Evolutionary conservation across 2,888 invertebrate genomes (phyloP).

Genomic region (Bembecia ichneumoniformis): DNA sequence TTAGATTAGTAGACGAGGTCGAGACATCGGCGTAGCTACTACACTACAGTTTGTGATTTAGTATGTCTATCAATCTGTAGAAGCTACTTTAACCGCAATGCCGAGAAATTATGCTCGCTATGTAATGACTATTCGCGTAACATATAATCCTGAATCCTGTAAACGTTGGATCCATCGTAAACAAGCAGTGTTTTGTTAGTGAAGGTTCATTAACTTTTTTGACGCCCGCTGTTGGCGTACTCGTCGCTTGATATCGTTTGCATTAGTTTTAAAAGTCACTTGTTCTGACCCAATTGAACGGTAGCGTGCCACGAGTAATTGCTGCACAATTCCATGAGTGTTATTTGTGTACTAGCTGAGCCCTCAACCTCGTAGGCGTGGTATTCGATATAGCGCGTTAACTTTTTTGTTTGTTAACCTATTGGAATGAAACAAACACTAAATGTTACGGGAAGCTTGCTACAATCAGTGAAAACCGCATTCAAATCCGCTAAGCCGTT

Average conservation of each 20-base stretch:
- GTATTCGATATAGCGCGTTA: no score
- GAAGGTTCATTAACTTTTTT: slow-evolving; percentile 38
- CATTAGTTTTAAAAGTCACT: slow-evolving; percentile 68
- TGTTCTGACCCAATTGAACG: slow-evolving; percentile 66
- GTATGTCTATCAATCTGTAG: slow-evolving; percentile 12
- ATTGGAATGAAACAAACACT: no score
- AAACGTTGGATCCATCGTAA: slow-evolving; percentile 14
- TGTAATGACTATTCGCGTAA: slow-evolving; percentile 1
- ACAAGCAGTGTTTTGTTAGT: slow-evolving; percentile 21
- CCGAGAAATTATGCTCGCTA: slow-evolving; percentile 17
- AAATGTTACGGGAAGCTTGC: no score
- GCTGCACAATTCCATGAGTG: slow-evolving; percentile 46
- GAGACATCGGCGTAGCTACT: slow-evolving; percentile 26
- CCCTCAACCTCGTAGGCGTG: no score
- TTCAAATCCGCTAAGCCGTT: no score
- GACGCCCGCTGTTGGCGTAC: slow-evolving; percentile 35
- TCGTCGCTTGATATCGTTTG: slow-evolving; percentile 54
- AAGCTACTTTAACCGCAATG: slow-evolving; percentile 14
- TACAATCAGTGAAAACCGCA: no score
- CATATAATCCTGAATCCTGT: not conserved
- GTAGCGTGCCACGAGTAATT: slow-evolving; percentile 57
- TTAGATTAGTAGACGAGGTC: slow-evolving; percentile 36
- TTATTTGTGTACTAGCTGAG: slow-evolving; percentile 12
- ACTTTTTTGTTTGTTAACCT: no score
- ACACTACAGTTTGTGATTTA: slow-evolving; percentile 29